These are phyloP conservation scores for Ianthella basta DNA, from an alignment of 37 sponge, comb jelly and placozoan genomes.

Conservation along the genomic window DNA sequence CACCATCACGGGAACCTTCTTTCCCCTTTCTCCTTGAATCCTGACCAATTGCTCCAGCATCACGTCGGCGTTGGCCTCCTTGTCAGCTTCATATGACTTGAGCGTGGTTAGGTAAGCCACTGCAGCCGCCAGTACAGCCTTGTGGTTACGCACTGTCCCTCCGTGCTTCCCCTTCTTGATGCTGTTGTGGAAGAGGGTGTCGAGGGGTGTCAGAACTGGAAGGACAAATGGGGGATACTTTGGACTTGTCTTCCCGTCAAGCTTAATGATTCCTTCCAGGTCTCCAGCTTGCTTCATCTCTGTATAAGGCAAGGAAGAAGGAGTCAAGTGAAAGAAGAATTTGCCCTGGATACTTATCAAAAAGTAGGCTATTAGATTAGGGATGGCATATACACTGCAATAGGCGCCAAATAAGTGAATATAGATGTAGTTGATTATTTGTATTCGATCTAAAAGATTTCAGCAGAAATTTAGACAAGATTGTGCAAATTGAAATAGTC, in stretches of 20 bases:
- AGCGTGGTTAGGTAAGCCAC: conserved; percentile 22
- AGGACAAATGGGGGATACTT: conserved; percentile 1
- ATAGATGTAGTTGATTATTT: too few species aligned
- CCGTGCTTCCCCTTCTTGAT: conserved; percentile 3
- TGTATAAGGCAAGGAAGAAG: too few species aligned
- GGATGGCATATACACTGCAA: too few species aligned
- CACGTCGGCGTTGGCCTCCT: conserved; percentile 4
- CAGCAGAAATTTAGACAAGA: too few species aligned
- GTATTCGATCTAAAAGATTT: too few species aligned
- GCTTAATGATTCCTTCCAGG: not conserved
- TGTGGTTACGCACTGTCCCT: not conserved
- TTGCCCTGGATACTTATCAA: too few species aligned
- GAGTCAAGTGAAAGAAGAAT: too few species aligned
- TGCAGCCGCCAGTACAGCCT: not conserved
- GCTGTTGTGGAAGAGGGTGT: conserved; percentile 30
- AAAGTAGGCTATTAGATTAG: too few species aligned
- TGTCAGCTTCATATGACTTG: not conserved
- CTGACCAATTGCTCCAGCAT: not conserved
- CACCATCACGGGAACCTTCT: not conserved
- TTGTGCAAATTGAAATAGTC: too few species aligned
- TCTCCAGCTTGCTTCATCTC: conserved; percentile 13
- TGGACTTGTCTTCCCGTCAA: not conserved
- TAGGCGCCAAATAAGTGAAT: too few species aligned
- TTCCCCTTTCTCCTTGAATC: too few species aligned
- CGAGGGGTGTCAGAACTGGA: conserved; percentile 24